A percentile compares a stretch with the other conserved stretches of the same genome.
Evolutionary conservation across 2,888 invertebrate species (phyloP).

Genomic region (Adelphocoris suturalis): DNA sequence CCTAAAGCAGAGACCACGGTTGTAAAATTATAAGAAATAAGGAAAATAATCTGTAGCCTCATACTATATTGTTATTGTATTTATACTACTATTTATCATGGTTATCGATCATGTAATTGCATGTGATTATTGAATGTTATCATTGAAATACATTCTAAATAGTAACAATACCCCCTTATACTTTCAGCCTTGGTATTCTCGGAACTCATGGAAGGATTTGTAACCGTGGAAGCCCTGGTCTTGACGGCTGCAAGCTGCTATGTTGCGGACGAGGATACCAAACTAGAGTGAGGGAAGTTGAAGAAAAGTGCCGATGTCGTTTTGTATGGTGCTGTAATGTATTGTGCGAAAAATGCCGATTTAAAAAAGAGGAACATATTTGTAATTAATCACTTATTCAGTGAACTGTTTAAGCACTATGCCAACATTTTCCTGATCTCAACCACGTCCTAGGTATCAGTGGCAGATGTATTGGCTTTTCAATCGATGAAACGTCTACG

Average conservation of each 20-base stretch:
- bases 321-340: constrained; percentile 96
- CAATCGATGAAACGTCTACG: neutral
- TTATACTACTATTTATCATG: no score
- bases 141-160: no score
- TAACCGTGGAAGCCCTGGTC: constrained; percentile 90
- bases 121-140: no score
- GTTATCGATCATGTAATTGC: no score
- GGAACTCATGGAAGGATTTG: constrained; percentile 91
- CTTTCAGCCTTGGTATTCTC: constrained; percentile 86
- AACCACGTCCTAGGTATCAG: neutral
- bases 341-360: constrained; percentile 89
- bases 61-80: no score
- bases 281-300: constrained; percentile 89
- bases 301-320: constrained; percentile 92
- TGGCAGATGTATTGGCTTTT: neutral
- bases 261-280: constrained; percentile 95
- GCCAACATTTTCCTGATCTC: neutral
- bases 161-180: no score
- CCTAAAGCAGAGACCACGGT: no score
- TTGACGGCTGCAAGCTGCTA: constrained; percentile 91
- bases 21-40: no score
- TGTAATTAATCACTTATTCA: constrained; percentile 86
- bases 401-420: neutral
- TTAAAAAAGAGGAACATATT: constrained; percentile 89
- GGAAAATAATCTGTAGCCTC: no score